phyloP scores from a whole-genome alignment of 2,888 invertebrate species.

The Girardia tigrina region DNA sequence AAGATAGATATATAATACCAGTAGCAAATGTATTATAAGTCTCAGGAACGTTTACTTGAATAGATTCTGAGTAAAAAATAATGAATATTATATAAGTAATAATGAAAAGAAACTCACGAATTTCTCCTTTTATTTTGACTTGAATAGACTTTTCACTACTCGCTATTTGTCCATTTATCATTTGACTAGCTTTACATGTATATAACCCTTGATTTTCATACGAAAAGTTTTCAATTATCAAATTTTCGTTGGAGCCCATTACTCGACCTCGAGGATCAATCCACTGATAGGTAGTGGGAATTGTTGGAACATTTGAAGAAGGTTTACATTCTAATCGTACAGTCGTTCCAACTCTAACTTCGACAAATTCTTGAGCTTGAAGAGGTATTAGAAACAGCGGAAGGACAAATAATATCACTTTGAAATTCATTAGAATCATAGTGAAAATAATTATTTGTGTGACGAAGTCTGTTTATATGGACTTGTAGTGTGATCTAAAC shows the following conservation, averaged over 20 bases:
- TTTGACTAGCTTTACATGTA: background rate
- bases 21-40: background rate
- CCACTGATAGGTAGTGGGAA: background rate
- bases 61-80: background rate
- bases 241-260: background rate
- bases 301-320: background rate
- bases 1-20: background rate
- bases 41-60: background rate
- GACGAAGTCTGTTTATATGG: constrained; percentile 23
- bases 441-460: no score
- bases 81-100: background rate
- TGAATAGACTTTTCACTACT: background rate
- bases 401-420: no score
- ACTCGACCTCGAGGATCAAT: background rate
- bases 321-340: background rate
- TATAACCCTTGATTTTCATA: background rate
- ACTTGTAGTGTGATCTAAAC: background rate
- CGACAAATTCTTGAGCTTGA: no score
- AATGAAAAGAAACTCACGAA: background rate
- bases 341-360: background rate
- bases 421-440: no score
- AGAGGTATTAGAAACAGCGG: no score
- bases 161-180: background rate
- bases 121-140: no score
- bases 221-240: background rate